Evolutionary conservation across 2,797 vertebrate genomes (phyloP).

Genomic region (Brachyalestes nurse): DNA sequence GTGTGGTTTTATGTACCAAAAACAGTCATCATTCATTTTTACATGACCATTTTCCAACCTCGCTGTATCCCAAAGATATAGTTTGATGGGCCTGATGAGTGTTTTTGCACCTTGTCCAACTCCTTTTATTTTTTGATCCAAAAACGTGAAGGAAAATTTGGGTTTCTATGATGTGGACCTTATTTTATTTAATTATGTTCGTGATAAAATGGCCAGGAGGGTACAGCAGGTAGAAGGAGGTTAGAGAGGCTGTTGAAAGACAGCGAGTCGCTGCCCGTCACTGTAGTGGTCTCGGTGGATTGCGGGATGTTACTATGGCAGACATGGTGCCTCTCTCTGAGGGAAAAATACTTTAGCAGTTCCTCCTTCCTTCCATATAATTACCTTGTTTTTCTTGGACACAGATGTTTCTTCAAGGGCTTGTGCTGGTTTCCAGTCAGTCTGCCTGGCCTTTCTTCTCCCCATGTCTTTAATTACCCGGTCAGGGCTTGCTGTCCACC

Average conservation of each 20-base stretch:
- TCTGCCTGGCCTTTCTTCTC: constrained; percentile 53
- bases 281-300: constrained; percentile 37
- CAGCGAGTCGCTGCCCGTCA: constrained; percentile 8
- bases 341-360: constrained; percentile 60
- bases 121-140: too few relatives aligned
- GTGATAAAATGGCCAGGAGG: not conserved
- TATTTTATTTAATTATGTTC: too few relatives aligned
- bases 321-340: constrained; percentile 46
- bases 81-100: too few relatives aligned
- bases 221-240: constrained; percentile 8
- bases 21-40: too few relatives aligned
- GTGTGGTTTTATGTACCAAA: too few relatives aligned
- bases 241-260: constrained; percentile 1
- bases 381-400: constrained; percentile 68
- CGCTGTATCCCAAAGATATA: too few relatives aligned
- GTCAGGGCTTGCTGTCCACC: constrained; percentile 49
- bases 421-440: constrained; percentile 60
- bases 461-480: constrained; percentile 56
- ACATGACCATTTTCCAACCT: too few relatives aligned
- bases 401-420: constrained; percentile 67
- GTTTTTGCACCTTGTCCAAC: too few relatives aligned
- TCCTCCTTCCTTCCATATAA: constrained; percentile 58
- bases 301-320: constrained; percentile 52
- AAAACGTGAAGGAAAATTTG: too few relatives aligned
- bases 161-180: not conserved